Percentiles rank a stretch among this genome's conserved stretches.
Evolutionary conservation across 64 coral and sea anemone species (phyloP).

Genomic region (Montipora capricornis): DNA sequence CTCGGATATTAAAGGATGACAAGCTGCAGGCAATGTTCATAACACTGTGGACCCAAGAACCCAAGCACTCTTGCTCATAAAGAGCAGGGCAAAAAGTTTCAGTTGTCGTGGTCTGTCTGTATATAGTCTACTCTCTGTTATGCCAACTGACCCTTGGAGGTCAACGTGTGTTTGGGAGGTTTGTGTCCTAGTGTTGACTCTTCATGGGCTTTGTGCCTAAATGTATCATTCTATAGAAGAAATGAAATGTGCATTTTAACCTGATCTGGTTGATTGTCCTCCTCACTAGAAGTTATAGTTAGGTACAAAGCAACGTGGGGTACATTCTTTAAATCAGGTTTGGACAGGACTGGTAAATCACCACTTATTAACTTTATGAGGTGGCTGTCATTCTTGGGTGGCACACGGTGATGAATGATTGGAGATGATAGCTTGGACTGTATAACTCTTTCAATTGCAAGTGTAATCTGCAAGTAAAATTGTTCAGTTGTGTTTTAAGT

Average conservation of each 20-base stretch:
- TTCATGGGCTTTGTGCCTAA: too few species aligned
- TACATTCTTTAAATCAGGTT: conserved; percentile 71
- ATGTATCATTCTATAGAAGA: too few species aligned
- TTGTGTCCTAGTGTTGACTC: too few species aligned
- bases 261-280: conserved; percentile 75
- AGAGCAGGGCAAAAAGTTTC: too few species aligned
- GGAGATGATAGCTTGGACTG: conserved; percentile 49
- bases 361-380: conserved; percentile 90
- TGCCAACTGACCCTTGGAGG: too few species aligned
- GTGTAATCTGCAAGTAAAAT: conserved; percentile 75
- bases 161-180: too few species aligned
- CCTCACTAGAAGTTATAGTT: conserved; percentile 82
- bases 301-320: conserved; percentile 83
- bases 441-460: conserved; percentile 79
- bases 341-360: conserved; percentile 45
- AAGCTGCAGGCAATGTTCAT: too few species aligned
- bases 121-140: too few species aligned
- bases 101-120: too few species aligned
- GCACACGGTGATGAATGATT: conserved; percentile 55
- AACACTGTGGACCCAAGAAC: too few species aligned
- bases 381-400: conserved; percentile 80
- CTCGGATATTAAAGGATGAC: too few species aligned
- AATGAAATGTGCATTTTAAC: conserved; percentile 15
- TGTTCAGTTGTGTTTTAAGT: background rate
- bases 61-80: too few species aligned